Conservation (phyloP, 2,797 vertebrate species). For the Passerculus sandwichensis region DNA sequence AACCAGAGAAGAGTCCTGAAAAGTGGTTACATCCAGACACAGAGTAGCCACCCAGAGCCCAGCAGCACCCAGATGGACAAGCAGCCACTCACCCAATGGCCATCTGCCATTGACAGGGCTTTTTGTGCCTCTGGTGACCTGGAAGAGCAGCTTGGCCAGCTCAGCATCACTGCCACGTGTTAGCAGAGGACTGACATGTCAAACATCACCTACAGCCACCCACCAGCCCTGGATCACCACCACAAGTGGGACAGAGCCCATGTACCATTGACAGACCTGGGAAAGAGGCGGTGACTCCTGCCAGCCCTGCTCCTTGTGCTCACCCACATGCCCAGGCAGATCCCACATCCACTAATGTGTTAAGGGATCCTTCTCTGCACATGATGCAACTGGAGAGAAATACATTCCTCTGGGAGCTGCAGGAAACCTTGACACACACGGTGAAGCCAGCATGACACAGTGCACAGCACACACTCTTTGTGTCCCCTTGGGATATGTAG, state of each 20-base stretch:
- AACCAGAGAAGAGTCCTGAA: not conserved
- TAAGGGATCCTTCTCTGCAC: slow-evolving; percentile 34
- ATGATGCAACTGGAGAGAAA: slow-evolving; percentile 64
- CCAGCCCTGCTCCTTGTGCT: not conserved
- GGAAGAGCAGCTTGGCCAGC: not conserved
- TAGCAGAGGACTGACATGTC: fast-evolving
- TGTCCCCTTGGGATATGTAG: not conserved
- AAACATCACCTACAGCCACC: not conserved
- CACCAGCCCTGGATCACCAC: not conserved
- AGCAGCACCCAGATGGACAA: fast-evolving
- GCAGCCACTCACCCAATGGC: fast-evolving
- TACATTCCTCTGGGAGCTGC: slow-evolving; percentile 9
- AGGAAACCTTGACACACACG: not conserved
- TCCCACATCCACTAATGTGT: slow-evolving; percentile 14
- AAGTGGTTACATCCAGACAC: fast-evolving
- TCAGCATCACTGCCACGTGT: not conserved
- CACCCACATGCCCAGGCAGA: not conserved
- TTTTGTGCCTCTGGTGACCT: fast-evolving
- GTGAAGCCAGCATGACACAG: not conserved
- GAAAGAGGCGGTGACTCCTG: not conserved
- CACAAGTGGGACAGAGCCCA: slow-evolving; percentile 24
- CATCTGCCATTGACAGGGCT: fast-evolving
- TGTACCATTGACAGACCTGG: not conserved
- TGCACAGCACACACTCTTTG: slow-evolving; percentile 6
- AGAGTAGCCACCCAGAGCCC: fast-evolving